phyloP scores from a whole-genome alignment of 2,797 vertebrate species.

The Sebastes matsubarae region DNA sequence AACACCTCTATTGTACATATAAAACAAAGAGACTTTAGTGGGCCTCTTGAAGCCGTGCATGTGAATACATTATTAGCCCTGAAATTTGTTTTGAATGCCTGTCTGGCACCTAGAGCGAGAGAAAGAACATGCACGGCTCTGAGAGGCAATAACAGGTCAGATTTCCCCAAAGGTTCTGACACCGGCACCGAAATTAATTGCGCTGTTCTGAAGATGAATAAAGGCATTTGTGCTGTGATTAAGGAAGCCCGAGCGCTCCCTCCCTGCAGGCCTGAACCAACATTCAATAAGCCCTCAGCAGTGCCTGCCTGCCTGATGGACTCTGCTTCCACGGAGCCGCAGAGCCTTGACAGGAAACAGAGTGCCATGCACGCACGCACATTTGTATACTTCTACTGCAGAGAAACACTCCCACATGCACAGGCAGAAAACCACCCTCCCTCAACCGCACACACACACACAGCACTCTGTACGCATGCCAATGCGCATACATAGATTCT shows the following conservation, averaged over 20 bases:
- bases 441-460: neutral
- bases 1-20: conserved; percentile 15
- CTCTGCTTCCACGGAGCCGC: conserved; percentile 46
- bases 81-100: conserved; percentile 66
- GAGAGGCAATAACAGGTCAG: conserved; percentile 76
- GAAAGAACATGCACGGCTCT: conserved; percentile 60
- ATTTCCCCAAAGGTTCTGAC: conserved; percentile 80
- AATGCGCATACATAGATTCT: conserved; percentile 10
- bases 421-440: conserved; percentile 1
- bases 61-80: conserved; percentile 59
- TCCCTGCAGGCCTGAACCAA: conserved; percentile 75
- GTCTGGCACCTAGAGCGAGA: conserved; percentile 50
- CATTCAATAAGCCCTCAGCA: conserved; percentile 66
- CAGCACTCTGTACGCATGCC: conserved; percentile 2
- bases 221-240: conserved; percentile 78
- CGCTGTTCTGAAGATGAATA: conserved; percentile 77
- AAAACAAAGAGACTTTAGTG: conserved; percentile 43
- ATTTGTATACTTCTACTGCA: conserved; percentile 8
- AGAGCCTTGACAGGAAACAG: conserved; percentile 70
- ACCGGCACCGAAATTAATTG: conserved; percentile 76
- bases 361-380: conserved; percentile 34
- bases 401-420: conserved; percentile 31
- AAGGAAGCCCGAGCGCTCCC: conserved; percentile 58
- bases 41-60: conserved; percentile 40
- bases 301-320: conserved; percentile 59